phyloP scores from a whole-genome alignment of 2,113 vertebrate species.

The Sapayoa aenigma region DNA sequence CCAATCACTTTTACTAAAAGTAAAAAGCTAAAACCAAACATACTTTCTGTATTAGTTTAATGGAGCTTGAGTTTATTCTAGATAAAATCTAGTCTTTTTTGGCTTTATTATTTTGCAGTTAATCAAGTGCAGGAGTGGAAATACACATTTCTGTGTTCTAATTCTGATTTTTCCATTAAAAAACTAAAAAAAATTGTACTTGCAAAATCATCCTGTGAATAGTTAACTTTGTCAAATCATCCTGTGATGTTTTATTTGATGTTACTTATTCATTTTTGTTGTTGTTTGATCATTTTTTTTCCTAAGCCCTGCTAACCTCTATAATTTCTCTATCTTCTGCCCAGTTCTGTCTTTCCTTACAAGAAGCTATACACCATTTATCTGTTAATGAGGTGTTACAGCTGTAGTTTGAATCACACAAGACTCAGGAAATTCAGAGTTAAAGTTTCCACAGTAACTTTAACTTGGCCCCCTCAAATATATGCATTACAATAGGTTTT shows the following conservation, averaged over 20 bases:
- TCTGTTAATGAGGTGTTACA: slow-evolving; percentile 46
- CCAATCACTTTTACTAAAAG: neutral
- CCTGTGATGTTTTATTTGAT: neutral
- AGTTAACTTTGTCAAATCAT: neutral
- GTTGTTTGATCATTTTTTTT: neutral
- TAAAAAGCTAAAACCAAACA: neutral
- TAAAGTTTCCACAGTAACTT: slow-evolving; percentile 55
- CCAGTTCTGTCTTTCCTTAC: neutral
- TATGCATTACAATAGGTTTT: slow-evolving; percentile 56
- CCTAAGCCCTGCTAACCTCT: neutral
- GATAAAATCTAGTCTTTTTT: neutral
- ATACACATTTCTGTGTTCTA: neutral
- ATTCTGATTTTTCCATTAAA: neutral
- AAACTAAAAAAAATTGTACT: neutral
- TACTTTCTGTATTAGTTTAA: neutral
- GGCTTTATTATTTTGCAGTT: neutral
- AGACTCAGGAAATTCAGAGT: slow-evolving; percentile 65
- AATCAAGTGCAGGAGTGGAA: neutral
- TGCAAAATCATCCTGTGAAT: neutral
- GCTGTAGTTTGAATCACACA: slow-evolving; percentile 67
- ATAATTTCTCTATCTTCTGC: neutral
- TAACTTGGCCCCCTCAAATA: slow-evolving; percentile 23
- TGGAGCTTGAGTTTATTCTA: neutral
- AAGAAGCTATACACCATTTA: slow-evolving; percentile 16
- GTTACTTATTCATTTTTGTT: neutral